These are phyloP conservation scores for Zoroaster sp. DNA, from an alignment of 53 echinoderm and acorn worm species.

Conservation along the genomic window DNA sequence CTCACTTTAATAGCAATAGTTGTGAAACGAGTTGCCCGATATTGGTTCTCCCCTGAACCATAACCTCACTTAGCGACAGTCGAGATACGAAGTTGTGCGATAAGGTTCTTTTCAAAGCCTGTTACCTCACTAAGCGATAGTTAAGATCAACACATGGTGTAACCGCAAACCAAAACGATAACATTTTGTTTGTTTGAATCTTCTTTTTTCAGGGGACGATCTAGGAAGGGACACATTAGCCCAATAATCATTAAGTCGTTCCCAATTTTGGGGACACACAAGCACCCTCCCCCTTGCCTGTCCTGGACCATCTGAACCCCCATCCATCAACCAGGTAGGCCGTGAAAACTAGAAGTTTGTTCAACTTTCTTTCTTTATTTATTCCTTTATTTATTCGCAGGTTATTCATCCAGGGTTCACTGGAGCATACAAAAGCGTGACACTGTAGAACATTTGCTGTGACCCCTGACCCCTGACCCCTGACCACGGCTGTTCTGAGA, in stretches of 20 bases:
- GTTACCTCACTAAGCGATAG: too few species aligned
- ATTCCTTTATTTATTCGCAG: background rate
- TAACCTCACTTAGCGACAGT: too few species aligned
- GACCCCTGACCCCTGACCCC: slow-evolving; percentile 15
- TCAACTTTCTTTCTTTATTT: background rate
- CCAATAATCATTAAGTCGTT: background rate
- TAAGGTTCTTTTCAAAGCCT: too few species aligned
- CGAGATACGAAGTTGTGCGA: too few species aligned
- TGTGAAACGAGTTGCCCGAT: too few species aligned
- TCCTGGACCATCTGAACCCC: too few species aligned
- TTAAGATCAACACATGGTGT: too few species aligned
- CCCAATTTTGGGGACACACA: too few species aligned
- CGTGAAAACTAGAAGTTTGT: background rate
- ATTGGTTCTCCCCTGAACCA: too few species aligned
- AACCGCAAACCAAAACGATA: too few species aligned
- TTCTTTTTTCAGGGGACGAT: background rate
- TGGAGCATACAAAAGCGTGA: slow-evolving; percentile 49
- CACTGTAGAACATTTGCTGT: slow-evolving; percentile 1
- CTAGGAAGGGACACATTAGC: background rate
- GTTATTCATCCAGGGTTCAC: slow-evolving; percentile 28
- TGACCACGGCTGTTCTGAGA: background rate
- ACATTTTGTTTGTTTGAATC: background rate
- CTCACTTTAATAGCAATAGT: too few species aligned
- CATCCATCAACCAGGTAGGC: background rate
- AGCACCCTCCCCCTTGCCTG: too few species aligned